phyloP scores from a whole-genome alignment of 2,888 invertebrate genomes.

The Drosophila mettleri region DNA sequence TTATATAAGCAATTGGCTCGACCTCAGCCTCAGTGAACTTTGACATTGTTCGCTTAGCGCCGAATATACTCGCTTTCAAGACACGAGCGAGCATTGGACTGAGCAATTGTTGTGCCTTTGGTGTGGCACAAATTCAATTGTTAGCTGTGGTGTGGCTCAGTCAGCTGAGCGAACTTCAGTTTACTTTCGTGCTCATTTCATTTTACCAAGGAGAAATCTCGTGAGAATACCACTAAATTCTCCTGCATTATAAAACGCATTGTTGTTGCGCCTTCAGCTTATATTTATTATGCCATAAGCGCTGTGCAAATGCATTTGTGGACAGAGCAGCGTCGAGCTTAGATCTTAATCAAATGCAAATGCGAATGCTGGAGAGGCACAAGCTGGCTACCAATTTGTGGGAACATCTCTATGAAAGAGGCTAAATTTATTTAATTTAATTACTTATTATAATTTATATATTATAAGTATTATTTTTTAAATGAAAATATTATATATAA shows the following conservation, averaged over 20 bases:
- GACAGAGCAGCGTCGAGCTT: neutral
- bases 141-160: constrained; percentile 8
- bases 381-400: neutral
- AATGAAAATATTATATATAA: too few relatives aligned
- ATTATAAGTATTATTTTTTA: too few relatives aligned
- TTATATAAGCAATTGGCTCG: neutral
- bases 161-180: constrained; percentile 18
- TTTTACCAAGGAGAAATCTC: constrained; percentile 45
- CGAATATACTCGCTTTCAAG: neutral
- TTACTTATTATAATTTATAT: too few relatives aligned
- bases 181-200: constrained; percentile 38
- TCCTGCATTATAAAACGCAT: constrained; percentile 49
- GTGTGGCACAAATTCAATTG: constrained; percentile 6
- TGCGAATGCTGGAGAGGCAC: neutral
- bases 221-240: constrained; percentile 56
- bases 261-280: constrained; percentile 21
- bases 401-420: neutral
- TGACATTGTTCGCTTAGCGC: neutral
- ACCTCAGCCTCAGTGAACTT: neutral
- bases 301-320: neutral
- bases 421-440: too few relatives aligned
- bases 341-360: neutral
- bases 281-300: constrained; percentile 13
- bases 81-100: neutral
- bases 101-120: neutral